These are phyloP conservation scores for Tetramorium simillimum DNA, from an alignment of 1,140 invertebrate species.

Conservation along the genomic window DNA sequence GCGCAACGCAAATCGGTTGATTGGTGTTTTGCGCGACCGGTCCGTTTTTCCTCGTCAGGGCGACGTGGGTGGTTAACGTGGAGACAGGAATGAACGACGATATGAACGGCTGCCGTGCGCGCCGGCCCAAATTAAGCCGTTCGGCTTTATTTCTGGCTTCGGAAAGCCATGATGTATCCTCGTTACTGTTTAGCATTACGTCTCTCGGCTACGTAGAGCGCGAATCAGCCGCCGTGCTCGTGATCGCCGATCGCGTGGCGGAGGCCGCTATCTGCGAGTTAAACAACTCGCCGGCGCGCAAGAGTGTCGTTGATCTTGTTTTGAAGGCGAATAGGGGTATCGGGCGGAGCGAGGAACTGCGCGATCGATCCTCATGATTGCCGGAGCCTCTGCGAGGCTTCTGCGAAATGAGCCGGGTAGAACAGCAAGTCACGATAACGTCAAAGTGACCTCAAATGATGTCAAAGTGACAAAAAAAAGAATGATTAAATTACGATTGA, in stretches of 20 bases:
- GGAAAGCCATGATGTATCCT: background rate
- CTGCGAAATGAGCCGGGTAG: no score
- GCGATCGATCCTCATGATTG: constrained; percentile 1
- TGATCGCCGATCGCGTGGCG: constrained; percentile 66
- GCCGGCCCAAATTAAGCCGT: constrained; percentile 24
- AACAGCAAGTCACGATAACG: no score
- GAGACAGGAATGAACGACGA: no score
- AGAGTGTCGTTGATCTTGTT: constrained; percentile 71
- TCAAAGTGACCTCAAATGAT: no score
- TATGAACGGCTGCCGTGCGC: no score
- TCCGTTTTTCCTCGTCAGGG: no score
- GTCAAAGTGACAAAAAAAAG: no score
- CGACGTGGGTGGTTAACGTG: no score
- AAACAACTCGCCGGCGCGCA: constrained; percentile 30
- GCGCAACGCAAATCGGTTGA: background rate
- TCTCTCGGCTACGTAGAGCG: background rate
- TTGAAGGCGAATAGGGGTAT: constrained; percentile 28
- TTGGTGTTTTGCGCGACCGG: background rate
- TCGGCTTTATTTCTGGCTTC: constrained; percentile 12
- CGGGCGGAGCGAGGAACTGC: no score
- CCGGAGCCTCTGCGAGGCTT: background rate
- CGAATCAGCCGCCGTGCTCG: constrained; percentile 71
- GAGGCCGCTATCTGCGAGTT: constrained; percentile 26
- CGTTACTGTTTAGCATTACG: constrained; percentile 38
- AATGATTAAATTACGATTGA: no score